Base-by-base conservation (phyloP, 2,888 invertebrate genomes). In the Embidobia sp. region DNA sequence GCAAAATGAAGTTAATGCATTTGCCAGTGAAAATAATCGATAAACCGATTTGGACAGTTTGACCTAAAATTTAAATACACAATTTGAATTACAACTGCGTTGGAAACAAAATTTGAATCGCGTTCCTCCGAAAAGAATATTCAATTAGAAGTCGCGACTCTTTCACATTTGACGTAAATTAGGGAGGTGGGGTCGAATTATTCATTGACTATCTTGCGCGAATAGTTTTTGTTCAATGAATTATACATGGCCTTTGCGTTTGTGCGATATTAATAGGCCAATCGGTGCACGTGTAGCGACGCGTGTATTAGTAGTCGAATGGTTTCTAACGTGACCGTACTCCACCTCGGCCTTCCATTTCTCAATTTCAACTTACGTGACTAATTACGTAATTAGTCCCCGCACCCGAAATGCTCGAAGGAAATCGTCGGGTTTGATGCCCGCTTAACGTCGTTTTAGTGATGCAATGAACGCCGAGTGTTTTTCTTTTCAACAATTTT, bases 291-390 rank as follows among this genome's bases (percentile, higher is more conserved):
- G 16, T 55, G 55, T 46, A 46, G 16, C 35, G 10, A 31, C 42
- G 19, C 27, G 15, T 29, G 55, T 67, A 48, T 57, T 48, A 55
- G 55, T 55, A 57, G 51, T 59, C 49, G 26, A 42, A 59, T 42
- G 59, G 49, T 59, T 73, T 57, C 57, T 44, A 73, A 55, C 63
- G 64, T 63, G 57, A 73, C 63, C 64, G 57, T 57, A 51, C 49
- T 64, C 27, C 33, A 42, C 49, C 35, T 37, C 33, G 29, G 48
- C 49, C 63, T 42, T 46, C 70, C 63, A 55, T 63, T 72, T 64
- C 72, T 72, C 55, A 55, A 48, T 72, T 64, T 42, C 44, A 72
- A 55, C 63, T 64, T 72, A 55, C 72, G 63, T 48, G 72, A 64
- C 63, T 72, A 72, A 63, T 72, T 72, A 48, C 55, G 63, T 48